Percentiles rank a stretch among this genome's conserved stretches.
phyloP scores from a whole-genome alignment of 2,113 vertebrate species.

The Nansenia antarctica region DNA sequence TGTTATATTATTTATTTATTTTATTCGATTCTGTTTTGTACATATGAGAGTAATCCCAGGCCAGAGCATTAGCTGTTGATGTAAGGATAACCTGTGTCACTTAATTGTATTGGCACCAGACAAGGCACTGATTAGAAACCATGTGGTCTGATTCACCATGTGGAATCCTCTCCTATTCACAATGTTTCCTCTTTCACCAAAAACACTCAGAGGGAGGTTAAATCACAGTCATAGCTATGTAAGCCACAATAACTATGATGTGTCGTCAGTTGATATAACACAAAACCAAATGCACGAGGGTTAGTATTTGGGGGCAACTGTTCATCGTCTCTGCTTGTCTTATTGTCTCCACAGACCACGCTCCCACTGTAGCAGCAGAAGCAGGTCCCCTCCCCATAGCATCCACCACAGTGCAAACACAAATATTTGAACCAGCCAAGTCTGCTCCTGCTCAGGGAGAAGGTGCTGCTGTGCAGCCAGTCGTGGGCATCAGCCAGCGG shows the following conservation, averaged over 20 bases:
- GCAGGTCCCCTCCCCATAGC: conserved; percentile 10
- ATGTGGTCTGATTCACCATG: background rate
- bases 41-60: background rate
- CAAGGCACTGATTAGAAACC: background rate
- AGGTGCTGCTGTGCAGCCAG: conserved; percentile 78
- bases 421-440: conserved; percentile 65
- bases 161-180: background rate
- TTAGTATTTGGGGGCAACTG: background rate
- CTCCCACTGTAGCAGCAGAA: conserved; percentile 24
- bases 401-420: conserved; percentile 11
- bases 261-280: background rate
- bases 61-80: background rate
- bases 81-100: background rate
- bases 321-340: conserved; percentile 3
- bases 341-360: conserved; percentile 51
- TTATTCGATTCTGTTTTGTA: too few species aligned
- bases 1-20: background rate
- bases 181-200: background rate
- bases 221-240: background rate
- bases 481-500: conserved; percentile 86
- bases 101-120: background rate
- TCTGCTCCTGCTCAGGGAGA: conserved; percentile 65
- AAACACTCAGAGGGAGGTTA: background rate
- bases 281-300: background rate
- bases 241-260: background rate